phyloP scores from a whole-genome alignment of 2,797 vertebrate genomes.

The Urophycis tenuis region DNA sequence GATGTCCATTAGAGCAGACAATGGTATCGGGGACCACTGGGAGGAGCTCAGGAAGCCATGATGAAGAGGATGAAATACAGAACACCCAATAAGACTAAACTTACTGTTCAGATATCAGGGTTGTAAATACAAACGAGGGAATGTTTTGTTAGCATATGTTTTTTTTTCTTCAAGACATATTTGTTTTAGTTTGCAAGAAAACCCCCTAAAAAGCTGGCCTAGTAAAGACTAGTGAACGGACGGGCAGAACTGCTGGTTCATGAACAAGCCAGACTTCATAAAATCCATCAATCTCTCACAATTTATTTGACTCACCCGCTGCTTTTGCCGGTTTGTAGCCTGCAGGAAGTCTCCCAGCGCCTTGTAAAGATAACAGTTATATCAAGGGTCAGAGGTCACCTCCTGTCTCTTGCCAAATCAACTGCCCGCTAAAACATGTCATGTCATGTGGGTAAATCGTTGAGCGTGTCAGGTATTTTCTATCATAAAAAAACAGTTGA shows the following conservation, averaged over 20 bases:
- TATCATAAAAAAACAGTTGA: background rate
- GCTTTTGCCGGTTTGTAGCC: slow-evolving; percentile 74
- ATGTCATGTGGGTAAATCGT: background rate
- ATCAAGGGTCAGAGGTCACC: slow-evolving; percentile 32
- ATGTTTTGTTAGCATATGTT: background rate
- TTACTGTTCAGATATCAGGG: background rate
- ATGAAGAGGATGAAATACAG: background rate
- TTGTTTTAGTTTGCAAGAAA: background rate
- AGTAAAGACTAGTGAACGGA: background rate
- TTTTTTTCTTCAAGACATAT: background rate
- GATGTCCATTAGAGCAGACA: slow-evolving; percentile 1
- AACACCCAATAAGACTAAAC: background rate
- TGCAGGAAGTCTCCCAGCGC: slow-evolving; percentile 52
- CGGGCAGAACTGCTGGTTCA: background rate
- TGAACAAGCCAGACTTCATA: background rate
- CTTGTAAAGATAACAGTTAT: slow-evolving; percentile 58
- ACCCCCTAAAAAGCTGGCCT: background rate
- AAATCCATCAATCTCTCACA: slow-evolving; percentile 2
- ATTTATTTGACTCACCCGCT: slow-evolving; percentile 57
- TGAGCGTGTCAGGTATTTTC: background rate
- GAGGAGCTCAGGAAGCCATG: slow-evolving; percentile 4
- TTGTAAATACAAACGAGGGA: background rate
- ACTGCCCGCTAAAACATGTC: background rate
- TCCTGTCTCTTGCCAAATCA: background rate
- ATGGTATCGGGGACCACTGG: background rate